Base-by-base conservation (phyloP, 1,140 invertebrate genomes). In the Eciton burchellii region DNA sequence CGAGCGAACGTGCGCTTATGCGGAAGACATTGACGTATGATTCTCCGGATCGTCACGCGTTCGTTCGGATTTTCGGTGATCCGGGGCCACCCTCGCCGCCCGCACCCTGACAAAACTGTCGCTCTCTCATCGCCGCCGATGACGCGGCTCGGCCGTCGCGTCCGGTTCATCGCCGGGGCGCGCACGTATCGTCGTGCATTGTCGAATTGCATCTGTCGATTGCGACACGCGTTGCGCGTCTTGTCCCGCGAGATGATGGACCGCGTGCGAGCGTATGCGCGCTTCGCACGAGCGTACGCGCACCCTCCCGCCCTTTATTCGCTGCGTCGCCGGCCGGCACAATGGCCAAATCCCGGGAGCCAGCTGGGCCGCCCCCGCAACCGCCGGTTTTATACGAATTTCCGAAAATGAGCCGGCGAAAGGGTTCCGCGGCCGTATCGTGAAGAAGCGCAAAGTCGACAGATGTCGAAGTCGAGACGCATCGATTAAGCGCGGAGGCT, bases 381-480 rank as follows among this genome's bases (percentile, higher is more conserved):
- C 70, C 62, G 73, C 84, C 84, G 74, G 84, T 70, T 79, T 79
- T 70, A 45, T 56, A 59, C 52, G 71, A 49, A 85, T 83, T 83
- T 71, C 21, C 57, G 65, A 24, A 85, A 86, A 72, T 11, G 41
- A 66, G 49, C 19, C 49, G 74, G 16, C 45, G 26, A 79, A 87
- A 83, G 85, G 85, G 85, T 87, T 87, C 35, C 45, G 41, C 21
- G 63, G n/a, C 29, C 63, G n/a, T 21, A 26, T 54, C 19, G 49
- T 56, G 41, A 73, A 66, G 63, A 41, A 66, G 52, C 26, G 65
- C 43, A 49, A 81, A 56, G 74, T 84, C 82, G 86, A 81, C 86
- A 88, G 86, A 88, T 88, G 86, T 81, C 82, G 35, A 21, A 79
- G n/a, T 74, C 45, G 72, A 60, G 81, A 76, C 24, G 71, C 81